phyloP scores from a whole-genome alignment of 53 echinoderm and acorn worm species.

The Patiria pectinifera region DNA sequence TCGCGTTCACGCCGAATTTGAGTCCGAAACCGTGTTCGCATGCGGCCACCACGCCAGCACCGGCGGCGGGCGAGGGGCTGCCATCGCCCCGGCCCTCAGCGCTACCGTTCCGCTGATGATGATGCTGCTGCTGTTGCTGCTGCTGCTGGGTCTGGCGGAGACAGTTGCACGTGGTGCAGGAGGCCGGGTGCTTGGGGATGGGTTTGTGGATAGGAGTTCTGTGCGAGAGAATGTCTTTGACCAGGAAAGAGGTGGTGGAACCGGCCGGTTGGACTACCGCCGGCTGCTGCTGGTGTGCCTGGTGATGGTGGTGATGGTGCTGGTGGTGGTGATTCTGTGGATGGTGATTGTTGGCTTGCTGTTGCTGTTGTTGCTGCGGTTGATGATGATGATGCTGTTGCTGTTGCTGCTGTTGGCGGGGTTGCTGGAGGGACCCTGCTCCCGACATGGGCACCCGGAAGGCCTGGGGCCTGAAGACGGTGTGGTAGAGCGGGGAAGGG shows the following conservation, averaged over 20 bases:
- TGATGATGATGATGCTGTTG: constrained; percentile 22
- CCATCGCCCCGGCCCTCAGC: constrained; percentile 43
- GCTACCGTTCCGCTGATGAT: constrained; percentile 52
- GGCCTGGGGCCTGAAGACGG: constrained; percentile 68
- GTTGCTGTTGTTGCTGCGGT: constrained; percentile 46
- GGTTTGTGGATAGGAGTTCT: constrained; percentile 85
- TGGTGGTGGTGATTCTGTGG: constrained; percentile 46
- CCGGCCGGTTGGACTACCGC: constrained; percentile 22
- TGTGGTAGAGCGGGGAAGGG: constrained; percentile 81
- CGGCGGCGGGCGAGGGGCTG: constrained; percentile 42
- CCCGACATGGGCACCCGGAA: constrained; percentile 44
- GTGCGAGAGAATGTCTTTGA: constrained; percentile 90
- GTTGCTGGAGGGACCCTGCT: constrained; percentile 13
- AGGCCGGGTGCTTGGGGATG: constrained; percentile 89
- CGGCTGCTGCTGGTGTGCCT: constrained; percentile 9
- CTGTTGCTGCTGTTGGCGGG: constrained; percentile 47
- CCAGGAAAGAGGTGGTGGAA: constrained; percentile 82
- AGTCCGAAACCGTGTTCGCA: constrained; percentile 58
- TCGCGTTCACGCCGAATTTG: constrained; percentile 77
- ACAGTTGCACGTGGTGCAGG: constrained; percentile 91
- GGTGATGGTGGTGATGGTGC: constrained; percentile 22
- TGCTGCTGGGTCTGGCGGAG: constrained; percentile 69
- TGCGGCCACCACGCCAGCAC: constrained; percentile 10
- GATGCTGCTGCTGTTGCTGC: constrained; percentile 1
- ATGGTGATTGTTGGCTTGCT: constrained; percentile 13